Percentiles rank a stretch among this genome's conserved stretches.
phyloP scores from a whole-genome alignment of 2,797 vertebrate genomes.

The Myotis findleyi region DNA sequence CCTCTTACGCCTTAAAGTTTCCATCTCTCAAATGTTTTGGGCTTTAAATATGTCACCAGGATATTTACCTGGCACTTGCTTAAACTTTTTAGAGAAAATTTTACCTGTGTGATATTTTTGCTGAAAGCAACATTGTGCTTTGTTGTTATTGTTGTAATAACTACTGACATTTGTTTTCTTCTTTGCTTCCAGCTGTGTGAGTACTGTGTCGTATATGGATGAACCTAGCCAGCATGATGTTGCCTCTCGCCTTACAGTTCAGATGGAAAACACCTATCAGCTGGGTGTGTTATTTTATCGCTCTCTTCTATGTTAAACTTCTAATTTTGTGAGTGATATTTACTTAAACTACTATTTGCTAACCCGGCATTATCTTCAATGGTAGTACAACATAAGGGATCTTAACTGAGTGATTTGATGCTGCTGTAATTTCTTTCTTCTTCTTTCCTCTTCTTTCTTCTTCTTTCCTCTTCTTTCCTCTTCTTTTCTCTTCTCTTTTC shows the following conservation, averaged over 20 bases:
- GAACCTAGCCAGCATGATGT: conserved; percentile 90
- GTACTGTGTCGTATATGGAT: conserved; percentile 88
- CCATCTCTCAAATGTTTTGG: conserved; percentile 18
- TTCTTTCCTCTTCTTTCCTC: neutral
- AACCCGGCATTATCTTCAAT: neutral
- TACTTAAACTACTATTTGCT: neutral
- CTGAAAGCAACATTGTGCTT: neutral
- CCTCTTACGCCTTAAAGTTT: neutral
- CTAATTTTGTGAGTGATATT: neutral
- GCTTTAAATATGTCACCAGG: neutral
- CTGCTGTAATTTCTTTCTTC: neutral
- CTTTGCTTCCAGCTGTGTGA: conserved; percentile 87
- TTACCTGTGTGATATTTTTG: neutral
- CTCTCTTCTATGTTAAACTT: neutral
- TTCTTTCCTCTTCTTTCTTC: neutral
- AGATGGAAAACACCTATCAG: conserved; percentile 92
- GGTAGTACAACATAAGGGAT: neutral
- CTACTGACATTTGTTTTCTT: neutral
- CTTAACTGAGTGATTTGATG: neutral
- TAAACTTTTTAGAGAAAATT: neutral
- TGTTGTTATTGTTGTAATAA: neutral
- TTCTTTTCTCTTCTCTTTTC: too few species aligned
- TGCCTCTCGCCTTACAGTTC: conserved; percentile 77
- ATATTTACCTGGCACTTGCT: neutral
- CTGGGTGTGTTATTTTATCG: conserved; percentile 77